phyloP scores from a whole-genome alignment of 2,797 vertebrate species.

The Gorsachius magnificus region DNA sequence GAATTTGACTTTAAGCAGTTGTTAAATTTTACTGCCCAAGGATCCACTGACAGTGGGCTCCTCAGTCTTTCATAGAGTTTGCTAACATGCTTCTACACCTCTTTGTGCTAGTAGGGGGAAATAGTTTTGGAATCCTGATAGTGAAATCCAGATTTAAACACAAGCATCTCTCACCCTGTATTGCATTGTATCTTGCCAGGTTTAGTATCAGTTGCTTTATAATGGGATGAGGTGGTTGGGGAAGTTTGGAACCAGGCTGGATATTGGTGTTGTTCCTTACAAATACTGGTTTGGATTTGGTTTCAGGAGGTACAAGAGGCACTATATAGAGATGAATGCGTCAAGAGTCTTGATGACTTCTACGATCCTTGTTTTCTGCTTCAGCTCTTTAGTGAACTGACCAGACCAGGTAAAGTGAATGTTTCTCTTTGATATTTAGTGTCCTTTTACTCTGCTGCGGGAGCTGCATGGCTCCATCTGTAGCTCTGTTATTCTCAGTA shows the following conservation, averaged over 20 bases:
- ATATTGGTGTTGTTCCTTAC: not conserved
- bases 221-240: not conserved
- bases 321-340: slow-evolving; percentile 68
- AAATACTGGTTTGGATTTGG: not conserved
- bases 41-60: not conserved
- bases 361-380: slow-evolving; percentile 95
- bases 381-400: slow-evolving; percentile 89
- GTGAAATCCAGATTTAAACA: not conserved
- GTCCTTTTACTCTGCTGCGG: not conserved
- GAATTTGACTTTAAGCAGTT: not conserved
- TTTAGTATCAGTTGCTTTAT: not conserved
- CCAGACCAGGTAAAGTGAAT: slow-evolving; percentile 84
- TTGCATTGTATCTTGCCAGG: not conserved
- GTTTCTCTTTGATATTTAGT: not conserved
- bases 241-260: not conserved
- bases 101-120: not conserved
- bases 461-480: not conserved
- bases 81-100: not conserved
- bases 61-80: not conserved
- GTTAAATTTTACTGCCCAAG: not conserved
- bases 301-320: slow-evolving; percentile 77
- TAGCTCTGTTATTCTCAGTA: not conserved
- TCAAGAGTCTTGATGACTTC: slow-evolving; percentile 70
- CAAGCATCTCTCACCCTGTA: not conserved
- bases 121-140: not conserved